A percentile compares a stretch with the other conserved stretches of the same genome.
These are phyloP conservation scores for Pilophorus perplexus DNA, from an alignment of 2,888 invertebrate species.

Conservation along the genomic window DNA sequence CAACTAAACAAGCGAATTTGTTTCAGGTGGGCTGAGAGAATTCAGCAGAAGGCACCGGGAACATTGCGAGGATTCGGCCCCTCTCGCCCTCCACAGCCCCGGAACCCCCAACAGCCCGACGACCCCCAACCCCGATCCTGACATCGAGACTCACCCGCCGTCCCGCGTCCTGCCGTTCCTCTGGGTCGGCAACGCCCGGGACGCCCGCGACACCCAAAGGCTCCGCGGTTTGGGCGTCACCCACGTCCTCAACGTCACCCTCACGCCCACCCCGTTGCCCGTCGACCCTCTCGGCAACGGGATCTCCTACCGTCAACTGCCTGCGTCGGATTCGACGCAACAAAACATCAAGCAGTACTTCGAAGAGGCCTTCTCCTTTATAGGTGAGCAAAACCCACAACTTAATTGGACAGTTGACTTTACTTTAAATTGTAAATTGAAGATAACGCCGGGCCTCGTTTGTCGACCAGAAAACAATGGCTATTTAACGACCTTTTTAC, in stretches of 20 bases:
- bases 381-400: constrained; percentile 59
- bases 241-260: constrained; percentile 76
- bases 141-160: constrained; percentile 72
- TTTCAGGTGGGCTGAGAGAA: constrained; percentile 68
- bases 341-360: constrained; percentile 87
- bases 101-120: constrained; percentile 36
- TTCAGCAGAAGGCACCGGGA: constrained; percentile 68
- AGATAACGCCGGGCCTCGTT: too few species aligned
- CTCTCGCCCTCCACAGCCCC: constrained; percentile 42
- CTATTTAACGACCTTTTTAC: too few species aligned
- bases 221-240: constrained; percentile 67
- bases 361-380: constrained; percentile 81
- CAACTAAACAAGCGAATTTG: too few species aligned
- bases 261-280: constrained; percentile 63
- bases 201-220: constrained; percentile 69
- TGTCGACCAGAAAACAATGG: too few species aligned
- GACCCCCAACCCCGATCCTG: constrained; percentile 53
- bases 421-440: too few species aligned
- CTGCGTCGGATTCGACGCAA: constrained; percentile 77
- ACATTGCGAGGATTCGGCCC: constrained; percentile 63
- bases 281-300: constrained; percentile 59
- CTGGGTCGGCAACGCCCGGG: constrained; percentile 77
- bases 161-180: constrained; percentile 77
- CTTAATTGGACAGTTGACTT: too few species aligned
- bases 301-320: constrained; percentile 71